A percentile compares a stretch with the other conserved stretches of the same genome.
phyloP scores from a whole-genome alignment of 2,113 vertebrate genomes.

The Nettapus auritus region DNA sequence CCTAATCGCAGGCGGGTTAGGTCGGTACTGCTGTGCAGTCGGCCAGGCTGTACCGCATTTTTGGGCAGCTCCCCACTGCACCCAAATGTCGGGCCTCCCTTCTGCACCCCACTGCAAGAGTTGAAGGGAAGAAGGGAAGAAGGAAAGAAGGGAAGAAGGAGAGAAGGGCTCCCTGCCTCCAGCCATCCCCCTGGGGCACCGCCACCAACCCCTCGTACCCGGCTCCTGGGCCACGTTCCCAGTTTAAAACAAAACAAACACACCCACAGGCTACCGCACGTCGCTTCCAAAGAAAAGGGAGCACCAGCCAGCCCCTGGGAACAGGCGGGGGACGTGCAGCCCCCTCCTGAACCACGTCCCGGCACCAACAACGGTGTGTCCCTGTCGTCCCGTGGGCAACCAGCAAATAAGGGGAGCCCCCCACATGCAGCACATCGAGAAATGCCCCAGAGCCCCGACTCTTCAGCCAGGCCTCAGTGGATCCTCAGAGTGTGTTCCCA shows the following conservation, averaged over 20 bases:
- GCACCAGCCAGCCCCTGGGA: background rate
- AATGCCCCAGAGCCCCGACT: background rate
- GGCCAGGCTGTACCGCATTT: background rate
- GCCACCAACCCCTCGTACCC: background rate
- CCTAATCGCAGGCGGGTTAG: rapidly evolving
- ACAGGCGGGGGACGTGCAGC: background rate
- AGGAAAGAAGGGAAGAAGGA: background rate
- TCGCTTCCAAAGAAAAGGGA: background rate
- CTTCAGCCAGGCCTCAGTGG: rapidly evolving
- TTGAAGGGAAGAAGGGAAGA: background rate
- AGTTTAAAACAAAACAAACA: background rate
- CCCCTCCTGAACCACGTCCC: background rate
- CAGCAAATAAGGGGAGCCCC: background rate
- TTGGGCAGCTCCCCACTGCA: background rate
- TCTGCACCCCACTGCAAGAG: background rate
- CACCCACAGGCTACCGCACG: background rate
- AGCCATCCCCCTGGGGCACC: background rate
- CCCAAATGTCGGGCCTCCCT: rapidly evolving
- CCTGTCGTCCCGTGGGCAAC: background rate
- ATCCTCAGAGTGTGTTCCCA: background rate
- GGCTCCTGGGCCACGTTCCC: background rate
- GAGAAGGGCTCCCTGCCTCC: background rate
- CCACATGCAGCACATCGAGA: rapidly evolving
- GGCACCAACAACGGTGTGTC: background rate
- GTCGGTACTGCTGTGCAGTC: background rate